These are phyloP conservation scores for Dicerorhinus sumatrensis DNA, from an alignment of 2,113 vertebrate genomes.

Conservation along the genomic window DNA sequence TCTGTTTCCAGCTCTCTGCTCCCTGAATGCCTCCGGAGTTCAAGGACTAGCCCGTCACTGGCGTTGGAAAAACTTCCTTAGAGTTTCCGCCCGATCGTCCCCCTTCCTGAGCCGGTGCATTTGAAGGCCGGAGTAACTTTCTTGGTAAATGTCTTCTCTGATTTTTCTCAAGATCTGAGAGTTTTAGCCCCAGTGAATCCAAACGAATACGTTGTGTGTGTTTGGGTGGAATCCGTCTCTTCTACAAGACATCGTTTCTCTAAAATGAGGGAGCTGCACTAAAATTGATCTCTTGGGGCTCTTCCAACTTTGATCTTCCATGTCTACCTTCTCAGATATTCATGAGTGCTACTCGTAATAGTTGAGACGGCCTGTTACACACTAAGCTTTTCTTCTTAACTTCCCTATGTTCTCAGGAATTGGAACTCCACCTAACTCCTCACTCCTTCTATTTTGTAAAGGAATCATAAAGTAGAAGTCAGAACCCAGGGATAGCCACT, in stretches of 20 bases:
- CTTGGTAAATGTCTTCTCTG: background rate
- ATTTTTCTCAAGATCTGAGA: background rate
- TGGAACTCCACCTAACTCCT: background rate
- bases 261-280: background rate
- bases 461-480: background rate
- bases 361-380: too few relatives aligned
- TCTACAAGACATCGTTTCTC: background rate
- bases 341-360: background rate
- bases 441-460: background rate
- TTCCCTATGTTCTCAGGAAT: background rate
- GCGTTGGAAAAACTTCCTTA: background rate
- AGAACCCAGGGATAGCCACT: rapidly evolving
- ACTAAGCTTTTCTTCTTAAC: rapidly evolving
- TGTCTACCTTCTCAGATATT: background rate
- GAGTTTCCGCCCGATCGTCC: background rate
- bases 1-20: background rate
- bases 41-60: background rate
- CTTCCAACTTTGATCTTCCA: rapidly evolving
- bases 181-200: rapidly evolving
- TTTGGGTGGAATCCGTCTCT: background rate
- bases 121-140: background rate
- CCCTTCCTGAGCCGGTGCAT: background rate
- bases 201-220: background rate
- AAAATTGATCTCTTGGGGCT: background rate
- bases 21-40: background rate